Evolutionary conservation across 1,140 invertebrate species (phyloP).

Genomic region (Ptiloglossa arizonensis): DNA sequence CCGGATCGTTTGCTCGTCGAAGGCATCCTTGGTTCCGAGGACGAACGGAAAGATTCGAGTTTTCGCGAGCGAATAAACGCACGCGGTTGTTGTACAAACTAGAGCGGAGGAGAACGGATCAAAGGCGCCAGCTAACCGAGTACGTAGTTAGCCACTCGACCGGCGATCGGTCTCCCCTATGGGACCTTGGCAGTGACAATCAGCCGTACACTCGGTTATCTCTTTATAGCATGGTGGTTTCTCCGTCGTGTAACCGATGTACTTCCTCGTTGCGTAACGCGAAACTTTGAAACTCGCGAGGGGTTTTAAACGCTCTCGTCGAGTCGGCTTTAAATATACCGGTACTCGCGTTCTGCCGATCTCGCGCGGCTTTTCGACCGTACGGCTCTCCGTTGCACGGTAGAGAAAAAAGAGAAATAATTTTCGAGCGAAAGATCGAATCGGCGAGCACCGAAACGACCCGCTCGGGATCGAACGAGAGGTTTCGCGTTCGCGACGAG

Average conservation of each 20-base stretch:
- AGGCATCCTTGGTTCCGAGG: not conserved
- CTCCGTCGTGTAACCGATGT: not conserved
- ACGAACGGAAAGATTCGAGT: not conserved
- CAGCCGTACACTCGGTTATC: not conserved
- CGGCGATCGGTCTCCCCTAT: conserved; percentile 25
- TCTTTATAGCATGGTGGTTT: not conserved
- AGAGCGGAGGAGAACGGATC: conserved; percentile 8
- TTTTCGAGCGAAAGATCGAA: too few relatives aligned
- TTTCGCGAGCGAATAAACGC: not conserved
- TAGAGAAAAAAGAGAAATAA: too few relatives aligned
- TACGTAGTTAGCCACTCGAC: conserved; percentile 32
- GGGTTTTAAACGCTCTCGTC: not conserved
- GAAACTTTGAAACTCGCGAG: not conserved
- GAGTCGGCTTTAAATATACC: too few relatives aligned
- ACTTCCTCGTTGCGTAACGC: not conserved
- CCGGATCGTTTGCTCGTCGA: not conserved
- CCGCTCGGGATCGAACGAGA: too few relatives aligned
- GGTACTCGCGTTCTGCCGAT: too few relatives aligned
- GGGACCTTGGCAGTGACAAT: conserved; percentile 38
- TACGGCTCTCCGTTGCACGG: too few relatives aligned
- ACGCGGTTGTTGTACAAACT: conserved; percentile 2
- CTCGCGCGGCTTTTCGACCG: too few relatives aligned
- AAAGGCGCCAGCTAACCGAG: conserved; percentile 31
- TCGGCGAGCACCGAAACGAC: too few relatives aligned
- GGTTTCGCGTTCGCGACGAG: too few relatives aligned